Evolutionary conservation across 2,888 invertebrate species (phyloP), one percentile per base, ranked within the genome.

Genomic region (Tricholauxania praeusta): DNA sequence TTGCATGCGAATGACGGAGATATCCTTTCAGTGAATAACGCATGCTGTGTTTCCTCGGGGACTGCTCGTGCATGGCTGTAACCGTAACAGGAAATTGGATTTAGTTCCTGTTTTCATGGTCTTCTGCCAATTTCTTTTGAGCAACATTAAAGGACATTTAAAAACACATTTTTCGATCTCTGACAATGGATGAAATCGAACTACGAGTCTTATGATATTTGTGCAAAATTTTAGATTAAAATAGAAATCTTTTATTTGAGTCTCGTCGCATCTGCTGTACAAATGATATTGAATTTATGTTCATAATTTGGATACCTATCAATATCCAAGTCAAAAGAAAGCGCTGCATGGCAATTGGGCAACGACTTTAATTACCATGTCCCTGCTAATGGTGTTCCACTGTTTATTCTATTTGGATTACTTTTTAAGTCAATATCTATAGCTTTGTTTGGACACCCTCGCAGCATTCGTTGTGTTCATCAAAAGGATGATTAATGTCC

Each of bases 301-400:
- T 39, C 8, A 39, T 6, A 39, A 39, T 39, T 39, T 39, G 39
- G 39, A 39, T 39, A 39, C 39, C 39, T 8, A 39, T 5, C 39
- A 39, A 39, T 4, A 8, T 39, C 39, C 1, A 17, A 39, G 4
- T 47, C 5, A 7, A 47, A 62, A 39, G 57, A 17, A 15, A 28
- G 14, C 62, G 39, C 12, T 62, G 32, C 69, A 69, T 69, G 69
- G 60, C 52, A 52, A 28, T n/a, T 49, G 17, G 12, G 49, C 51
- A 32, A 32, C 32, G 60, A 28, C 28, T 17, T 32, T 70, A 70
- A 70, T 70, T 70, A 70, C 63, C 70, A 63, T 62, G 53, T 12
- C 15, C 8, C 70, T 70, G 70, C 70, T 70, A 70, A 70, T 70
- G 70, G 70, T 28, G 48, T 12, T 19, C 63, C n/a, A 47, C 57